Evolutionary conservation across 2,888 invertebrate species (phyloP), one percentile per base, ranked within the genome.

Genomic region (Conchocele bisecta): DNA sequence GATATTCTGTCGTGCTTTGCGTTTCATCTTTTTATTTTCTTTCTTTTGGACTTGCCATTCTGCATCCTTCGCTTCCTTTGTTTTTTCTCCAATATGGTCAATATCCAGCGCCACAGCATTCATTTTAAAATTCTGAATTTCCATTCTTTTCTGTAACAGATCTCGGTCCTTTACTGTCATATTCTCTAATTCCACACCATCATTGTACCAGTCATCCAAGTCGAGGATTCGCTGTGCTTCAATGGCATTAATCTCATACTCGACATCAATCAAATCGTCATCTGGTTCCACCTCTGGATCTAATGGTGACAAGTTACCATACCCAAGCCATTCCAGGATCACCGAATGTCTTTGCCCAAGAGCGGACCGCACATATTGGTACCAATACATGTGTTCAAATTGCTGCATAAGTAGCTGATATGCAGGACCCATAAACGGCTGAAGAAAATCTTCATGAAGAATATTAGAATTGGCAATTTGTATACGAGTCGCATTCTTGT

Each of bases 381-480:
- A 70, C 4, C 56, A 42, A 20, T 42, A 22, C 56, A 75, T 64
- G 29, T 42, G 41, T 26, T 67, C 28, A 56, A 75, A 75, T 35
- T 70, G 64, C 7, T 68, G 31, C 20, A n/a, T 53, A 7, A 75
- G 35, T 20, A 67, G 22, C 28, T 54, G 22, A 51, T 57, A 70
- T 6, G 53, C 39, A 3, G 37, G 31, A 22, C 67, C 73, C 61
- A 78, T 78, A 28, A 42, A 71, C 22, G 63, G 56, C 24, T 72
- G 61, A 24, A 89, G 70, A 42, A 76, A 71, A 3, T 72, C 67
- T 61, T 86, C 86, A 53, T 82, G 82, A 6, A 89, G 60, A 26
- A 89, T 81, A 35, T 78, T 79, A 20, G 74, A 75, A 48, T 82
- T 82, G 11, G 81, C 75, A 1, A 74, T 60, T 44, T 83, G 81